Evolutionary conservation across 2,888 invertebrate species (phyloP), one percentile per base, ranked within the genome.

Genomic region (Acanthosepion pharaonis): DNA sequence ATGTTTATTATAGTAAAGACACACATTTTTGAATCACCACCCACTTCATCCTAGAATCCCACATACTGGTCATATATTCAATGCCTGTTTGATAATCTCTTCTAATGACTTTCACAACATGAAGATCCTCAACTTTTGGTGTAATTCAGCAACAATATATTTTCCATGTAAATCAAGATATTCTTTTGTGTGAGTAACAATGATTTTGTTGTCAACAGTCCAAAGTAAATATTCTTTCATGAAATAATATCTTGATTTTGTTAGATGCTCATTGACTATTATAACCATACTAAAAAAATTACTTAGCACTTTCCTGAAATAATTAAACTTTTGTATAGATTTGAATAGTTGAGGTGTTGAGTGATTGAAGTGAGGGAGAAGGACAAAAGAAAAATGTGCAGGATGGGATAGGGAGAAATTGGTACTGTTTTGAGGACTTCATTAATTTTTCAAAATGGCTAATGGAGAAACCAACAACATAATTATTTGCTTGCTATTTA

Each of bases 251-350:
- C n/a, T 15, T 18, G 20, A 18, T 15, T 78, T 78, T 23, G 59
- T 5, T 59, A 20, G 59, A 59, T 59, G n/a, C n/a, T n/a, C n/a
- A 20, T 78, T n/a, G 2, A 78, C n/a, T n/a, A 78, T n/a, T 78
- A n/a, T n/a, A n/a, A 8, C 15, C 9, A 78, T n/a, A 78, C n/a
- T n/a, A n/a, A n/a, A 0, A 78, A 78, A 78, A 78, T n/a, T 5
- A n/a, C 9, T 11, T n/a, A 33, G 78, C n/a, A n/a, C 78, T 33
- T 11, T 78, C 78, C 78, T n/a, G n/a, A 78, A 78, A 15, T n/a
- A 78, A 78, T 11, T 78, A 78, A n/a, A n/a, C 78, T n/a, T 78
- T 78, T 78, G 78, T n/a, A 78, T 78, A n/a, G n/a, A n/a, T 78
- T 78, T n/a, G 11, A 78, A n/a, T n/a, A 20, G 78, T 78, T n/a